A percentile compares a stretch with the other conserved stretches of the same genome.
phyloP scores from a whole-genome alignment of 1,140 invertebrate species.

The Drosophila nasuta region DNA sequence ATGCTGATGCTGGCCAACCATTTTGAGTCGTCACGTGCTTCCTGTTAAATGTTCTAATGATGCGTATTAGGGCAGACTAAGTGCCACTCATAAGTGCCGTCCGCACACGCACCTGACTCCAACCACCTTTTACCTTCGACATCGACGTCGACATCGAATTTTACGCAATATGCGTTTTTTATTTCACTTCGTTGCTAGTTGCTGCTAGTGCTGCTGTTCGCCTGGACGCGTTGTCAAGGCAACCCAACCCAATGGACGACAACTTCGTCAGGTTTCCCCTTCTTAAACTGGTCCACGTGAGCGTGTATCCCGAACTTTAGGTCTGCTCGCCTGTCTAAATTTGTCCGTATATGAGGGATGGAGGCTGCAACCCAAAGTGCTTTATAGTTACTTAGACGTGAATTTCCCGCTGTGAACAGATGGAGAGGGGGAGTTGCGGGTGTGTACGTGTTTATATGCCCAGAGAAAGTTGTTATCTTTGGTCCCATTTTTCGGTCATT shows the following conservation, averaged over 20 bases:
- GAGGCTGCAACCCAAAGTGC: constrained; percentile 39
- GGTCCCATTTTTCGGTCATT: constrained; percentile 32
- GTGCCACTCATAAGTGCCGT: constrained; percentile 80
- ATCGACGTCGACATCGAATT: constrained; percentile 66
- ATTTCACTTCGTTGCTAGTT: constrained; percentile 16
- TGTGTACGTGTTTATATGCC: constrained; percentile 62
- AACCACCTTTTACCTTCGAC: constrained; percentile 21
- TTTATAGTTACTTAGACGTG: constrained; percentile 55
- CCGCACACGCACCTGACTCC: constrained; percentile 70
- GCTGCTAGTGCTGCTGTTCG: constrained; percentile 28
- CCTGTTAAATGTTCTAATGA: constrained; percentile 83
- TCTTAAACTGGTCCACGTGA: constrained; percentile 25
- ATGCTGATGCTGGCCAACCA: constrained; percentile 11
- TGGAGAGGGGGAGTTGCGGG: neutral
- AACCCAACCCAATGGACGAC: constrained; percentile 17
- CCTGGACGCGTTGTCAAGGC: constrained; percentile 27
- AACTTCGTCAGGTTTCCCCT: neutral
- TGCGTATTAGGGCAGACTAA: constrained; percentile 81
- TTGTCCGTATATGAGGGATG: constrained; percentile 2
- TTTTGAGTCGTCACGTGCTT: constrained; percentile 69
- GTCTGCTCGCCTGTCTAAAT: constrained; percentile 29
- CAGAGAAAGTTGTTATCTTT: constrained; percentile 41
- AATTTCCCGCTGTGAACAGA: constrained; percentile 15
- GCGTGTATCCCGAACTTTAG: constrained; percentile 1
- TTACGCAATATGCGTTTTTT: constrained; percentile 74